Evolutionary conservation across 2,113 vertebrate genomes (phyloP).

Genomic region (Edolisoma coerulescens): DNA sequence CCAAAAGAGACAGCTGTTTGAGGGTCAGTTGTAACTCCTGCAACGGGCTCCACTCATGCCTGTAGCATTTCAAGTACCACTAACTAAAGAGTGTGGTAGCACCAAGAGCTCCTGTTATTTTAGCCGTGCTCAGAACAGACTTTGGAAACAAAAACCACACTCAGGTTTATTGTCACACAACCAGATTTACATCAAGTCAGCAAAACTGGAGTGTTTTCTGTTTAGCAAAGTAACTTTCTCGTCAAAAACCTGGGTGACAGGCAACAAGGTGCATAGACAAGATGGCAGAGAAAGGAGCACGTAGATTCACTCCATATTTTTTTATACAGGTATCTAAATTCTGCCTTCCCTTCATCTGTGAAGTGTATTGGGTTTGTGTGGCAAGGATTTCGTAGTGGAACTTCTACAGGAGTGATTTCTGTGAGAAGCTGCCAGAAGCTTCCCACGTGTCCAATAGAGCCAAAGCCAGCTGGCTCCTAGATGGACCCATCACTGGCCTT

Average conservation of each 20-base stretch:
- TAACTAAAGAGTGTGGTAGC: neutral
- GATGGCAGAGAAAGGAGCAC: neutral
- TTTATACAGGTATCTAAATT: neutral
- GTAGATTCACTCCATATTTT: neutral
- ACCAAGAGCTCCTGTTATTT: neutral
- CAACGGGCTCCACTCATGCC: fast-evolving
- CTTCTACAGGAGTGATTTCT: neutral
- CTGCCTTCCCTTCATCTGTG: neutral
- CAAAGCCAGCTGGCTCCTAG: neutral
- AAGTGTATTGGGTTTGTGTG: neutral
- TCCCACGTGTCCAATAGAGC: fast-evolving
- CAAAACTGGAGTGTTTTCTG: neutral
- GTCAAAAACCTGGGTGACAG: neutral
- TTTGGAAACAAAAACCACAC: neutral
- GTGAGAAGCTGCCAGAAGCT: neutral
- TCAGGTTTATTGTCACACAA: neutral
- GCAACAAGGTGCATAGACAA: neutral
- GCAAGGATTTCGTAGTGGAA: neutral
- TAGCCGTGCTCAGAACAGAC: neutral
- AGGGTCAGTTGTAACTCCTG: neutral
- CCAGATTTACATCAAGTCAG: neutral
- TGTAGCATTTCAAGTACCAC: neutral
- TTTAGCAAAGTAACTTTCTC: neutral
- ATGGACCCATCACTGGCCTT: neutral
- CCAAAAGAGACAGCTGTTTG: neutral